phyloP scores from a whole-genome alignment of 2,797 vertebrate species.

The Paedocypris micromegethes region DNA sequence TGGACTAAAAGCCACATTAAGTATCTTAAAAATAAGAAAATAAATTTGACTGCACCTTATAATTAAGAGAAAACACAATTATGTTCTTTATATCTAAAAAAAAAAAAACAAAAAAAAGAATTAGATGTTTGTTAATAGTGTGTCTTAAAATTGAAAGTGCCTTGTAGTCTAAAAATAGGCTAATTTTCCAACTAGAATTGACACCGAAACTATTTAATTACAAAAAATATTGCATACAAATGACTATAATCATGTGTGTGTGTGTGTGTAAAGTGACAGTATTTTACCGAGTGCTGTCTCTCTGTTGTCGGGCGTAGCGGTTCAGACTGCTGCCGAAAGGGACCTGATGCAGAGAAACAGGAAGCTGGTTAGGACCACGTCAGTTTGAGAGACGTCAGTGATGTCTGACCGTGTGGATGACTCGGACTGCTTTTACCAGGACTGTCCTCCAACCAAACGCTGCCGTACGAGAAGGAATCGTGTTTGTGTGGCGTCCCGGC shows the following conservation, averaged over 20 bases:
- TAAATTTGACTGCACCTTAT: no score
- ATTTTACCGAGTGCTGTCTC: constrained; percentile 46
- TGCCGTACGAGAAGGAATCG: constrained; percentile 78
- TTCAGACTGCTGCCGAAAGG: constrained; percentile 44
- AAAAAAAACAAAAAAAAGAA: no score
- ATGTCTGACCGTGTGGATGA: constrained; percentile 72
- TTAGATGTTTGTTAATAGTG: no score
- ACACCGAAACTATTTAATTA: no score
- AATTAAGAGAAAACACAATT: no score
- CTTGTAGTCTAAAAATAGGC: no score
- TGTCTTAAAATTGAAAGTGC: no score
- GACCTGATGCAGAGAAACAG: constrained; percentile 25
- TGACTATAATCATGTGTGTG: not conserved
- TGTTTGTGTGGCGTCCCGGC: constrained; percentile 80
- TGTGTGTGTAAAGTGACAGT: not conserved
- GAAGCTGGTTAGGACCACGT: not conserved
- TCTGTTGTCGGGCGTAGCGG: constrained; percentile 43
- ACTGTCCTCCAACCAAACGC: constrained; percentile 81
- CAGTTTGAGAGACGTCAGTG: not conserved
- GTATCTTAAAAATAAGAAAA: no score
- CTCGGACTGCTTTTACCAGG: constrained; percentile 68
- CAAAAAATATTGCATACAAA: no score
- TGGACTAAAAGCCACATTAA: no score
- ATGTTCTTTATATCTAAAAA: no score
- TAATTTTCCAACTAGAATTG: no score